phyloP scores from a whole-genome alignment of 1,140 invertebrate genomes.

The Ostrea denselamellosa region DNA sequence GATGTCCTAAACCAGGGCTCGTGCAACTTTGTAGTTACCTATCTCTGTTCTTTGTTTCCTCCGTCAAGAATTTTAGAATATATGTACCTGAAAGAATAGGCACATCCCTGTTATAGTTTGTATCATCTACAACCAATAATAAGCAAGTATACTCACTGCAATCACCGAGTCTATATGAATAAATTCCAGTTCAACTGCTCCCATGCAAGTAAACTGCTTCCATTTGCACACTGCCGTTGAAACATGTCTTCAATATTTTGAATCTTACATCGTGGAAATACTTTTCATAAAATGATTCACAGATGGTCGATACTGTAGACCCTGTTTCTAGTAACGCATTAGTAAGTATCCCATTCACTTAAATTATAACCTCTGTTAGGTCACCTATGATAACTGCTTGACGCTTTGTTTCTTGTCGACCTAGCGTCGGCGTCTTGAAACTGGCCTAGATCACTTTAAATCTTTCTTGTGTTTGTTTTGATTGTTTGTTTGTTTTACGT shows the following conservation, averaged over 20 bases:
- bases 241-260: conserved; percentile 39
- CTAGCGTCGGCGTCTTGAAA: conserved; percentile 4
- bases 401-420: conserved; percentile 13
- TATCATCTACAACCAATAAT: neutral
- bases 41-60: conserved; percentile 42
- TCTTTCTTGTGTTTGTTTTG: neutral
- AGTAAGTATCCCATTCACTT: neutral
- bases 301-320: conserved; percentile 49
- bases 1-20: conserved; percentile 49
- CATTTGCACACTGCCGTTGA: conserved; percentile 45
- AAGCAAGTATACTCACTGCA: no score
- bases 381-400: neutral
- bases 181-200: conserved; percentile 48
- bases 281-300: conserved; percentile 46
- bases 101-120: conserved; percentile 19
- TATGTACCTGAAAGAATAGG: conserved; percentile 53
- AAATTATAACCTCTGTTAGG: neutral
- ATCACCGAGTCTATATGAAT: neutral
- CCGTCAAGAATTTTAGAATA: conserved; percentile 26
- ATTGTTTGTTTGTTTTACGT: no score
- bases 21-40: conserved; percentile 48
- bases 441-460: conserved; percentile 48
- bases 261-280: conserved; percentile 39
- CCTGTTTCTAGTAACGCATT: conserved; percentile 54
- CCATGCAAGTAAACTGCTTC: conserved; percentile 40